Evolutionary conservation across 2,797 vertebrate species (phyloP).

Genomic region (Rhynchotus rufescens): DNA sequence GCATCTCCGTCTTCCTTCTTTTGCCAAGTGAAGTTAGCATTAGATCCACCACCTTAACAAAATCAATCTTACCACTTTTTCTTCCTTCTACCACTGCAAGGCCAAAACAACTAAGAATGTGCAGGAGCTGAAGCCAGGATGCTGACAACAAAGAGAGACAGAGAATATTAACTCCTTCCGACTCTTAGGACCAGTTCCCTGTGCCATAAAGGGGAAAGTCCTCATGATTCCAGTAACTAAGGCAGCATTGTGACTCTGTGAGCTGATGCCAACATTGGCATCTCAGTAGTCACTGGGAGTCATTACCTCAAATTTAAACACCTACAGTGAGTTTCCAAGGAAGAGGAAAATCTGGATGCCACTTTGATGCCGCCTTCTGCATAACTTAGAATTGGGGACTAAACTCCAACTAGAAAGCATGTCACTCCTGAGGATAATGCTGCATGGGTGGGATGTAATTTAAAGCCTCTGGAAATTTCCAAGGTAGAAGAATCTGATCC

Average conservation of each 20-base stretch:
- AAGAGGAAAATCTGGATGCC: neutral
- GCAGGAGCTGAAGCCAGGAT: neutral
- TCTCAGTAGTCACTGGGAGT: neutral
- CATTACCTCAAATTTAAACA: neutral
- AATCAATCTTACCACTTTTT: neutral
- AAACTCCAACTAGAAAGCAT: neutral
- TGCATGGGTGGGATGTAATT: neutral
- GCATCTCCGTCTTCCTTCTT: neutral
- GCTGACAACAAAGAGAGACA: neutral
- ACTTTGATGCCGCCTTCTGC: neutral
- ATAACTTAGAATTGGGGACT: neutral
- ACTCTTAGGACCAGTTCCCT: neutral
- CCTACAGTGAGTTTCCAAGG: neutral
- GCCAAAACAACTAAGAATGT: neutral
- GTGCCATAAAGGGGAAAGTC: neutral
- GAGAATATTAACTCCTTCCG: neutral
- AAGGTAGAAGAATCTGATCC: neutral
- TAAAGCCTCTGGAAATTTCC: neutral
- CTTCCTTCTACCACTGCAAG: neutral
- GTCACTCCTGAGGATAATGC: neutral
- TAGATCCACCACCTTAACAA: neutral
- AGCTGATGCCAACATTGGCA: neutral
- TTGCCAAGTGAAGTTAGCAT: neutral
- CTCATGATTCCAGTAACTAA: neutral
- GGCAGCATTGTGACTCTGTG: neutral